Base-by-base conservation (phyloP, 2,113 vertebrate genomes). In the Peromyscus polionotus region DNA sequence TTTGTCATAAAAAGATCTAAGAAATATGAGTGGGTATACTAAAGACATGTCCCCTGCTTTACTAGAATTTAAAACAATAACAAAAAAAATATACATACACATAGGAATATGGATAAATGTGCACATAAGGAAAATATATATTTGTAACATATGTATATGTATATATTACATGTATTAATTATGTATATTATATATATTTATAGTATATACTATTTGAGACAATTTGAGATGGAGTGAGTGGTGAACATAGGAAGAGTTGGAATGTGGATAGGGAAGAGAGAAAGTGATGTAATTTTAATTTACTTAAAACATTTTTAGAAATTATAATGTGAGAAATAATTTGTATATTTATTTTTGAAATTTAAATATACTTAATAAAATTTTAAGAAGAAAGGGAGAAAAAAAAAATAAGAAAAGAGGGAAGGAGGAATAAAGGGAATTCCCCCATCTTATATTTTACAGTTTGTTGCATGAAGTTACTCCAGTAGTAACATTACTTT, bases 401-500 rank as follows among this genome's bases (percentile, higher is more conserved):
- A 19, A 19, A n/a, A 67, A 54, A 54, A 54, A 14, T 8, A 54
- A n/a, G 7, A 22, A 57, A 22, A 0, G 11, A 39, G 9, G 31
- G n/a, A 57, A 22, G 0, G 11, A 39, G 9, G 31, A 16, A 45
- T 28, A 42, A 65, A 26, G 14, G 26, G 24, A 65, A 42, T 42
- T 42, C 10, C 22, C 59, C 11, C 2, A 39, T 7, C 1, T 4
- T 13, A 24, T 11, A 59, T 6, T 12, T n/a, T n/a, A 5, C 33
- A 57, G 51, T 57, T n/a, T n/a, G 10, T 51, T 68, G 45, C 1
- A 9, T 26, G 45, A 3, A 54, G 13, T n/a, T 89, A 92, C 31
- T 81, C 7, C 0, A 28, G 14, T 87, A 7, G 51, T 76, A 70
- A 48, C 70, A 81, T 4, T 4, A 81, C 36, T 76, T 57, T 75